phyloP scores from a whole-genome alignment of 2,888 invertebrate species.

The Leptopilina drosophilae region DNA sequence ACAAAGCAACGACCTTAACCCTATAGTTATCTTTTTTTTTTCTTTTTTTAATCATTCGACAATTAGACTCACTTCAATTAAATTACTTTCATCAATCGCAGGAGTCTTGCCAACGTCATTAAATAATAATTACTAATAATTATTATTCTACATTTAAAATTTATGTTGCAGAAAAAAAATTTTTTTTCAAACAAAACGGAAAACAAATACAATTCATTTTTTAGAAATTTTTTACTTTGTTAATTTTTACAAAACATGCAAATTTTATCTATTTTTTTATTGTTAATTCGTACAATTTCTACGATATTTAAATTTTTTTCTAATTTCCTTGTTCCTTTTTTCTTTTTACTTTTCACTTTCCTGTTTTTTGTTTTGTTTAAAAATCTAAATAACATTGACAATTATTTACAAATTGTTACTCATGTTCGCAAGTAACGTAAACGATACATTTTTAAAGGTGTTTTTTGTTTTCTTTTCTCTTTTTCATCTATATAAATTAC shows the following conservation, averaged over 20 bases:
- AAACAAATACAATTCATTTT: not conserved
- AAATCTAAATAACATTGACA: slow-evolving; percentile 24
- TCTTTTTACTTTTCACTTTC: not conserved
- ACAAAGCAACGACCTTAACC: slow-evolving; percentile 33
- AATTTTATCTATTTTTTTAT: not conserved
- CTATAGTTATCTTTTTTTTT: slow-evolving; percentile 22
- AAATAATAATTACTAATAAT: not conserved
- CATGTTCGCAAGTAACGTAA: slow-evolving; percentile 8
- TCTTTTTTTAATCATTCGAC: slow-evolving; percentile 4
- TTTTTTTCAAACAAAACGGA: no score
- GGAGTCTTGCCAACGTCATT: slow-evolving; percentile 13
- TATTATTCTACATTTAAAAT: not conserved
- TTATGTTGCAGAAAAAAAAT: not conserved
- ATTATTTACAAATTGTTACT: slow-evolving; percentile 26
- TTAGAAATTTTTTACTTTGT: not conserved
- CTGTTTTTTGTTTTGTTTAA: not conserved
- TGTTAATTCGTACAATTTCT: not conserved
- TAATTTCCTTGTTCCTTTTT: slow-evolving; percentile 33
- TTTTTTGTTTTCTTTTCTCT: not conserved
- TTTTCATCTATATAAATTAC: slow-evolving; percentile 16
- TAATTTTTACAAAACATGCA: not conserved
- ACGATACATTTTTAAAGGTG: not conserved
- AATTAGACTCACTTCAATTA: slow-evolving; percentile 18
- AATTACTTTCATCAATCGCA: slow-evolving; percentile 5
- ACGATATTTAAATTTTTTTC: no score